These are phyloP conservation scores for Tubulanus polymorphus DNA, from an alignment of 2,888 invertebrate genomes.

Conservation along the genomic window DNA sequence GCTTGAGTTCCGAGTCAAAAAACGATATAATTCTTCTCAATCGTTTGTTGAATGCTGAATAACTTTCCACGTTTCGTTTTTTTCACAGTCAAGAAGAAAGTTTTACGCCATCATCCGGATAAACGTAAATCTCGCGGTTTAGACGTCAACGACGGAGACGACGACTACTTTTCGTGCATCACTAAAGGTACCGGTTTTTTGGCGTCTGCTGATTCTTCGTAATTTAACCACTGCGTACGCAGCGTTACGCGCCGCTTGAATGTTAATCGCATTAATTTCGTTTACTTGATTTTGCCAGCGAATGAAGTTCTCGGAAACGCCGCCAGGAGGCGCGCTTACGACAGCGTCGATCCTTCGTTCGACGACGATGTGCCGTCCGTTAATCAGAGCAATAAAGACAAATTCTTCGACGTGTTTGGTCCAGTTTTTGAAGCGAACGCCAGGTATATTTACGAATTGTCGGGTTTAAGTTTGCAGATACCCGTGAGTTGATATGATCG, in stretches of 20 bases:
- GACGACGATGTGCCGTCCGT: slow-evolving; percentile 80
- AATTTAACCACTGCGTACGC: not conserved
- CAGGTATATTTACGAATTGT: slow-evolving; percentile 42
- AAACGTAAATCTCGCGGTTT: slow-evolving; percentile 86
- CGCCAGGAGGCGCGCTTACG: slow-evolving; percentile 80
- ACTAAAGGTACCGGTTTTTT: slow-evolving; percentile 63
- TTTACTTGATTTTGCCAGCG: slow-evolving; percentile 57
- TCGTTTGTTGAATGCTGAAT: too few relatives aligned
- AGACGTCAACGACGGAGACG: slow-evolving; percentile 69
- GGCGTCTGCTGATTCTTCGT: slow-evolving; percentile 2
- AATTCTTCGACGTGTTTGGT: slow-evolving; percentile 65
- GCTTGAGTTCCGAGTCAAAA: too few relatives aligned
- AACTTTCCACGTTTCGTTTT: not conserved
- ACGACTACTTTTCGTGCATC: slow-evolving; percentile 96
- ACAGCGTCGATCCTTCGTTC: slow-evolving; percentile 93
- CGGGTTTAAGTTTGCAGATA: too few relatives aligned
- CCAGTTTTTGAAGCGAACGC: slow-evolving; percentile 58
- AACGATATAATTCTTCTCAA: too few relatives aligned
- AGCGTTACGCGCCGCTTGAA: too few relatives aligned
- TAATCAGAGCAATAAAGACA: slow-evolving; percentile 66
- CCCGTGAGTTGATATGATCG: too few relatives aligned
- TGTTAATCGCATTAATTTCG: too few relatives aligned
- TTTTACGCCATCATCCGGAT: slow-evolving; percentile 95
- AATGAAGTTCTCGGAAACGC: slow-evolving; percentile 85
- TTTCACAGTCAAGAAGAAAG: slow-evolving; percentile 67